phyloP scores from a whole-genome alignment of 1,140 invertebrate species.

The Berghia stephanieae region DNA sequence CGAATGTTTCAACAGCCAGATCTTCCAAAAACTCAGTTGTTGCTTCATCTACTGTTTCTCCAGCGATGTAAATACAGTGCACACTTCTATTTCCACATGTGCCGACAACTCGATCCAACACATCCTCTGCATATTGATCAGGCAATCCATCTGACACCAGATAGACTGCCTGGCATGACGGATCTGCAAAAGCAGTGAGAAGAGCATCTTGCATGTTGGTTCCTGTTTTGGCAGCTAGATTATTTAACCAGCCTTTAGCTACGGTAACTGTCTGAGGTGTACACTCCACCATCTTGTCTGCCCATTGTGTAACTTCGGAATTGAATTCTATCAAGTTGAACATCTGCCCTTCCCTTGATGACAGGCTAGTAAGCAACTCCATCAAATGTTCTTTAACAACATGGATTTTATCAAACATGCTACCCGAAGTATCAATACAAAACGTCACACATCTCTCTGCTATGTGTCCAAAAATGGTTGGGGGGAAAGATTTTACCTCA shows the following conservation, averaged over 20 bases:
- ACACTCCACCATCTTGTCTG: slow-evolving; percentile 65
- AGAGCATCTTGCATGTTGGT: slow-evolving; percentile 65
- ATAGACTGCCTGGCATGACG: slow-evolving; percentile 61
- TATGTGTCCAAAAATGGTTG: slow-evolving; percentile 59
- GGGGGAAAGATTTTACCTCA: slow-evolving; percentile 37
- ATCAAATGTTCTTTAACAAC: slow-evolving; percentile 65
- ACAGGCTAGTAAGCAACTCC: slow-evolving; percentile 58
- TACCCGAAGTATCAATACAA: slow-evolving; percentile 66
- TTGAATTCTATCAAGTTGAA: slow-evolving; percentile 67
- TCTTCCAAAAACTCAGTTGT: slow-evolving; percentile 64
- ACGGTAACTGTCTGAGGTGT: slow-evolving; percentile 63
- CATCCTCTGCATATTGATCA: slow-evolving; percentile 62
- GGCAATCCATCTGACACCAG: slow-evolving; percentile 66
- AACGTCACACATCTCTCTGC: slow-evolving; percentile 63
- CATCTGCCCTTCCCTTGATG: slow-evolving; percentile 42
- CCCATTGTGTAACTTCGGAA: slow-evolving; percentile 64
- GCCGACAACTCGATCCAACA: slow-evolving; percentile 58
- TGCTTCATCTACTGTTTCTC: slow-evolving; percentile 51
- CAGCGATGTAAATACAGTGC: slow-evolving; percentile 63
- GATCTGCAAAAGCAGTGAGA: slow-evolving; percentile 60
- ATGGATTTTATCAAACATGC: slow-evolving; percentile 62
- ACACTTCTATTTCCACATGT: slow-evolving; percentile 50
- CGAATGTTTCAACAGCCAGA: slow-evolving; percentile 63
- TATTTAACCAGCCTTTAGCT: slow-evolving; percentile 62
- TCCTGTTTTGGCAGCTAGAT: slow-evolving; percentile 62